phyloP scores from a whole-genome alignment of 2,888 invertebrate species.

The Hoplodrina ambigua region DNA sequence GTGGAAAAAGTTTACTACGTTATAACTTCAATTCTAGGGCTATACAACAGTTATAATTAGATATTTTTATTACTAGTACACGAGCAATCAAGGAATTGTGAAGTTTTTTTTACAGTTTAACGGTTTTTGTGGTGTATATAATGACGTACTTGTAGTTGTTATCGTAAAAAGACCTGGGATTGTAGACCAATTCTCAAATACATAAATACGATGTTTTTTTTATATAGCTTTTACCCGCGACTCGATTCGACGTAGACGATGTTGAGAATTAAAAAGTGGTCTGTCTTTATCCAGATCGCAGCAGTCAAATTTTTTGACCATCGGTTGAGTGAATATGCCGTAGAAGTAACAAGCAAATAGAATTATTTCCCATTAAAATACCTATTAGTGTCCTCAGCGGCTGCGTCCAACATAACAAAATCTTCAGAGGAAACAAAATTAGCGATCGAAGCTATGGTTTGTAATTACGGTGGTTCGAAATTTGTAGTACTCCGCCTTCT shows the following conservation, averaged over 20 bases:
- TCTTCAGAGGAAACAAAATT: conserved; percentile 1
- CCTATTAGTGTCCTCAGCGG: background rate
- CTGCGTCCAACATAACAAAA: background rate
- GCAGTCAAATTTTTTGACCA: background rate
- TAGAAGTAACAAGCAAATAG: background rate
- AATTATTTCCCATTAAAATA: background rate
- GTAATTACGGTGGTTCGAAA: background rate
- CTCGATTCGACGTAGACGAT: too few species aligned
- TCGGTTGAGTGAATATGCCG: background rate
- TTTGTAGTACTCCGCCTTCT: background rate
- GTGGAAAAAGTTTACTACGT: conserved; percentile 17
- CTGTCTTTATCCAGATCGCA: too few species aligned
- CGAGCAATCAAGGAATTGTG: conserved; percentile 31
- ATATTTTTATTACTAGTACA: conserved; percentile 33
- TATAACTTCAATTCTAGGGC: conserved; percentile 30
- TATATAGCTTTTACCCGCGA: too few species aligned
- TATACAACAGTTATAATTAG: conserved; percentile 46
- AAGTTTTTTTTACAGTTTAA: conserved; percentile 30
- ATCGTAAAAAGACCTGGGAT: conserved; percentile 7
- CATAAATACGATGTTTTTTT: background rate
- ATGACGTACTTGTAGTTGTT: conserved; percentile 8
- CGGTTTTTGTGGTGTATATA: conserved; percentile 6
- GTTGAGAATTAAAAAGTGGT: too few species aligned
- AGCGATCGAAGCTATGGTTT: background rate
- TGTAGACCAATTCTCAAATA: conserved; percentile 2